Conservation (phyloP, 2,113 vertebrate species). For the Piprites chloris region DNA sequence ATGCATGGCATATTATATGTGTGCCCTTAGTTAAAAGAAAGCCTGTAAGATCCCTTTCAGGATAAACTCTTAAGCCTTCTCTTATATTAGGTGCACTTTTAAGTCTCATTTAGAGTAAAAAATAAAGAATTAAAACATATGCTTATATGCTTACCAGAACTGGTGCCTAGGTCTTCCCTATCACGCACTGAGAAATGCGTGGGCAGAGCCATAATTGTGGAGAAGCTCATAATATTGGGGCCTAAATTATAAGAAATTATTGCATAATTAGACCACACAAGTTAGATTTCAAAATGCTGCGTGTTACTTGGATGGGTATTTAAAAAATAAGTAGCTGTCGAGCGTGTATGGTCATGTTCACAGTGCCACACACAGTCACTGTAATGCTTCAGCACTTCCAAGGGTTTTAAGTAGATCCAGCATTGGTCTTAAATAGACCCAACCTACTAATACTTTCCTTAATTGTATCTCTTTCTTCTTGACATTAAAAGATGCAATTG, state of each 20-base stretch:
- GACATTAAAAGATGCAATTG: constrained; percentile 50
- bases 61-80: neutral
- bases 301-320: constrained; percentile 46
- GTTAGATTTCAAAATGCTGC: constrained; percentile 64
- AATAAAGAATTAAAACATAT: neutral
- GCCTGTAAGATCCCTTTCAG: neutral
- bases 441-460: neutral
- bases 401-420: constrained; percentile 57
- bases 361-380: constrained; percentile 67
- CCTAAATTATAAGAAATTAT: constrained; percentile 64
- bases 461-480: constrained; percentile 55
- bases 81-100: neutral
- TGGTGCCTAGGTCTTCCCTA: constrained; percentile 8
- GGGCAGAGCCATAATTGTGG: constrained; percentile 50
- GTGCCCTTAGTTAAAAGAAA: neutral
- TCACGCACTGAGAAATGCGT: constrained; percentile 54
- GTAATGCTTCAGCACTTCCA: constrained; percentile 61
- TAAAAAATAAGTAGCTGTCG: constrained; percentile 49
- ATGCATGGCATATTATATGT: neutral
- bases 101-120: neutral
- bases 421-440: constrained; percentile 60
- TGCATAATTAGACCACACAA: constrained; percentile 67
- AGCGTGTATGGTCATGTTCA: constrained; percentile 59
- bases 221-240: constrained; percentile 59
- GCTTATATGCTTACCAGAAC: neutral